Conservation (phyloP, 2,113 vertebrate genomes). For the Takifugu flavidus region DNA sequence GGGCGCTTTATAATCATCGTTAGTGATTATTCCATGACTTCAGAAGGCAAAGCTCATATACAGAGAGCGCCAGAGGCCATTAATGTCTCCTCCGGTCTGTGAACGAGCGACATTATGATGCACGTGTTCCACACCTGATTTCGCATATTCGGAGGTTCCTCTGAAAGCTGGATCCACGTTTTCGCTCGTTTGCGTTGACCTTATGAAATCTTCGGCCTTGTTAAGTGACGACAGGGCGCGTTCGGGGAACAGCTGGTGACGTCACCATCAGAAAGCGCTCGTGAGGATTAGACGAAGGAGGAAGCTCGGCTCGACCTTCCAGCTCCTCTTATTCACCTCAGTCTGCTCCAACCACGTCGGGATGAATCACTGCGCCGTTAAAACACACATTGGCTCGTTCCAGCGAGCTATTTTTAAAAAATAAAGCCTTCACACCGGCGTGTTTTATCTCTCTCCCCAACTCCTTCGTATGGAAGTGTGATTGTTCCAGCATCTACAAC, state of each 20-base stretch:
- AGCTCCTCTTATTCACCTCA: no score
- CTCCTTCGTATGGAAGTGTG: background rate
- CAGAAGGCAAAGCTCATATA: slow-evolving; percentile 53
- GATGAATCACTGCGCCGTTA: no score
- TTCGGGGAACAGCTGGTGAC: no score
- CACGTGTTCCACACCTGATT: slow-evolving; percentile 57
- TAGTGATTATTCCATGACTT: slow-evolving; percentile 55
- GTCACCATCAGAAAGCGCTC: no score
- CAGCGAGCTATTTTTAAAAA: no score
- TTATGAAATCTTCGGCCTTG: no score
- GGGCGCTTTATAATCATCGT: slow-evolving; percentile 37
- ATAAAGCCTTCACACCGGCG: background rate
- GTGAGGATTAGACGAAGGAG: no score
- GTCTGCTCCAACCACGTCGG: background rate
- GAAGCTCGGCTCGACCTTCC: no score
- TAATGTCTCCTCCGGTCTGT: slow-evolving; percentile 51
- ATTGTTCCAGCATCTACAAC: slow-evolving; percentile 18
- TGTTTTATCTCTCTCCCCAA: slow-evolving; percentile 9
- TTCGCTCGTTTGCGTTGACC: no score
- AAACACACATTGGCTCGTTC: no score
- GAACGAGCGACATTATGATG: slow-evolving; percentile 22
- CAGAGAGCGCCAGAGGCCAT: slow-evolving; percentile 40
- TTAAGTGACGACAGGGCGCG: no score
- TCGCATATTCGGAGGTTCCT: slow-evolving; percentile 13
- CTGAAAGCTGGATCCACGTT: no score